These are phyloP conservation scores for Saccostrea cuccullata DNA, from an alignment of 1,140 invertebrate genomes.

Conservation along the genomic window DNA sequence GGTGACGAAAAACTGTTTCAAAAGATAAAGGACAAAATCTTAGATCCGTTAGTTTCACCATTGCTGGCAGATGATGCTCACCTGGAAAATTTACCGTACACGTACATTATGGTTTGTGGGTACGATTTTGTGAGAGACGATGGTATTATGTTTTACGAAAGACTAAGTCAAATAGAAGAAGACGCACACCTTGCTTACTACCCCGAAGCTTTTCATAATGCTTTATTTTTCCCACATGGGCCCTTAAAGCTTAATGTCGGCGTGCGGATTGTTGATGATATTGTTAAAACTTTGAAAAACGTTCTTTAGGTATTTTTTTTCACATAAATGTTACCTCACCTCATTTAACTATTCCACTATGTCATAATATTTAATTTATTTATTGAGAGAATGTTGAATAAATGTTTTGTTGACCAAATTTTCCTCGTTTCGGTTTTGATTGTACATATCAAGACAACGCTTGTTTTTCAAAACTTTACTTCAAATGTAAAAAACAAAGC, in stretches of 20 bases:
- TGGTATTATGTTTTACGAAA: slow-evolving; percentile 66
- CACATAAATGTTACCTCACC: background rate
- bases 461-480: background rate
- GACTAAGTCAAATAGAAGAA: slow-evolving; percentile 60
- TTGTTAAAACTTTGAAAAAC: slow-evolving; percentile 47
- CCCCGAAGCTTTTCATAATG: slow-evolving; percentile 62
- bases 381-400: slow-evolving; percentile 17
- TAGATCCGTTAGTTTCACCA: slow-evolving; percentile 63
- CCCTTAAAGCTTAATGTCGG: slow-evolving; percentile 62
- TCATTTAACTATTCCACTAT: slow-evolving; percentile 21
- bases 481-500: slow-evolving; percentile 24
- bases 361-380: slow-evolving; percentile 20
- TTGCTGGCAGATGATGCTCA: slow-evolving; percentile 63
- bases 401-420: background rate
- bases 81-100: slow-evolving; percentile 57
- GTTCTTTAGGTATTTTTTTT: background rate
- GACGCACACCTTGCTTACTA: slow-evolving; percentile 57
- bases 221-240: slow-evolving; percentile 64
- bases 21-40: slow-evolving; percentile 56
- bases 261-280: slow-evolving; percentile 58
- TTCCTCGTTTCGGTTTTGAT: background rate
- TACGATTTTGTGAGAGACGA: slow-evolving; percentile 70
- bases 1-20: slow-evolving; percentile 60
- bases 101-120: slow-evolving; percentile 66
- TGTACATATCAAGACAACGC: background rate